Evolutionary conservation across 2,888 invertebrate species (phyloP).

Genomic region (Lepidochrysops patricia): DNA sequence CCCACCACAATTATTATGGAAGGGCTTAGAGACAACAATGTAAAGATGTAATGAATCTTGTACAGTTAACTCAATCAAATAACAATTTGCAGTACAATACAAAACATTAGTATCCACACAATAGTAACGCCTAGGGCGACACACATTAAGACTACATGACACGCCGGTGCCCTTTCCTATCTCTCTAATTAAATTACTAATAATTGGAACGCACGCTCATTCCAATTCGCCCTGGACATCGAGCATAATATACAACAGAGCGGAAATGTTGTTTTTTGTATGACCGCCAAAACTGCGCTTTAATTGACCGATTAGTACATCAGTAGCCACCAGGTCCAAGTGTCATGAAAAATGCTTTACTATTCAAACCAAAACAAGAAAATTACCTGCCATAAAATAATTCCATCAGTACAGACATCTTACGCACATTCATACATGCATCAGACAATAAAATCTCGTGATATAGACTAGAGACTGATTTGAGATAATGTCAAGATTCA

Average conservation of each 20-base stretch:
- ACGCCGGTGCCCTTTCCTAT: slow-evolving; percentile 26
- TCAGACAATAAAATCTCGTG: neutral
- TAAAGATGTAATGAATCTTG: neutral
- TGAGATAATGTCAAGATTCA: slow-evolving; percentile 47
- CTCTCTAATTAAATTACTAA: slow-evolving; percentile 48
- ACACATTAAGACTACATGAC: slow-evolving; percentile 41
- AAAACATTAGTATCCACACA: slow-evolving; percentile 56
- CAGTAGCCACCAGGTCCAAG: too few relatives aligned
- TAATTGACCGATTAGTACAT: too few relatives aligned
- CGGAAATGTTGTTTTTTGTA: too few relatives aligned
- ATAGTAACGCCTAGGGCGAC: slow-evolving; percentile 48
- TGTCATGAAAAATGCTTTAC: too few relatives aligned
- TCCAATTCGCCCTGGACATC: neutral
- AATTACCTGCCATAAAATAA: neutral
- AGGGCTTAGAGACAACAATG: neutral
- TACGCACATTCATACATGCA: neutral
- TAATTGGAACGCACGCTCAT: slow-evolving; percentile 32
- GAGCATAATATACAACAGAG: neutral
- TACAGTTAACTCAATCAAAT: neutral
- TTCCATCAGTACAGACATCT: neutral
- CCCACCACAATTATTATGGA: too few relatives aligned
- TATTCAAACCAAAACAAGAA: too few relatives aligned
- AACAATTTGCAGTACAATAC: slow-evolving; percentile 45
- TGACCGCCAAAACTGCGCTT: too few relatives aligned
- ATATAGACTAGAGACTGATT: slow-evolving; percentile 51